Evolutionary conservation across 2,113 vertebrate species (phyloP), one percentile per base, ranked within the genome.

Genomic region (Oenanthe melanoleuca): DNA sequence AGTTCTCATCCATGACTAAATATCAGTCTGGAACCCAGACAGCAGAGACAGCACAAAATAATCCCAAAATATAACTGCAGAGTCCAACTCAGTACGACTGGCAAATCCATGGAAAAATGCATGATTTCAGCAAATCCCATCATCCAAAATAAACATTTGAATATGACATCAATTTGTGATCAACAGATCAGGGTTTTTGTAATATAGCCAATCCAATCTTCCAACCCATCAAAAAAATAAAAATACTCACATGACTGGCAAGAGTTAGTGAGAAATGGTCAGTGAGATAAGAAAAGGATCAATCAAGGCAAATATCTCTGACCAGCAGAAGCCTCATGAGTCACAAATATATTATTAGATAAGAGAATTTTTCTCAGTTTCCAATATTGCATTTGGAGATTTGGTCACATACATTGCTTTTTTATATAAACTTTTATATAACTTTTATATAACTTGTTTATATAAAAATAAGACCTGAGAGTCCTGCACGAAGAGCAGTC

Each of bases 121-220:
- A 73, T 91, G 25, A 91, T 79, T 79, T 96, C 81, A 95, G 73
- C 37, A 94, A 92, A 96, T 90, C 44, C 40, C 40, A 79, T 86
- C 73, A 89, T 92, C 71, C 52, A 91, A 97, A 96, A 89, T 91
- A 94, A 97, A 95, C 45, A 84, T 88, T 97, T 97, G 89, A 74
- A 72, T 93, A 84, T 38, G 72, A 24, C 50, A 96, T 93, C 80
- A 92, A 61, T 91, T 95, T 90, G 44, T 79, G 95, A 95, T 73
- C 50, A 93, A 91, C 59, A 96, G 89, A 96, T 69, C 25, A 87
- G 38, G 8, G 47, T 92, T 96, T 97, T 57, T 95, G 61, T 66
- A 78, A 44, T 52, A 84, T 17, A 93, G 56, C 31, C 66, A 94
- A 96, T 83, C 52, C 38, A 93, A 81, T 93, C 50, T 91, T 73